Base-by-base conservation (phyloP, 2,797 vertebrate species). In the Leptoclinus maculatus region DNA sequence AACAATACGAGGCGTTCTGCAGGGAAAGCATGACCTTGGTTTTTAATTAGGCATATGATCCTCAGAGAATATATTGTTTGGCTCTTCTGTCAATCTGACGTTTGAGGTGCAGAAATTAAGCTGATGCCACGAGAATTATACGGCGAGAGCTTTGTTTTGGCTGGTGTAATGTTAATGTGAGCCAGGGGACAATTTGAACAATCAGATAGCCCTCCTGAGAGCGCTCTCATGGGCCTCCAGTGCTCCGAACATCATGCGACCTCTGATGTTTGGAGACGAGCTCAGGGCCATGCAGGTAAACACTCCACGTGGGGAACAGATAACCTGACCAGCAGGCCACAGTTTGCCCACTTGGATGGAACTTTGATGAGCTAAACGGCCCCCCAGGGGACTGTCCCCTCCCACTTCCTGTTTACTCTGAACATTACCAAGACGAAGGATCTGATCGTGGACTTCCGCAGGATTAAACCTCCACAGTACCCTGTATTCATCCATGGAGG, bases 101-200 rank as follows among this genome's bases (percentile, higher is more conserved):
- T 64, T 27, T 29, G 9, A 71, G 32, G 64, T n/a, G 17, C 34
- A 29, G 27, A 73, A 47, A 76, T 53, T 43, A 4, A 14, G 32
- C 27, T 76, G 43, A 80, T 66, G 76, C 12, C 39, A 72, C 67
- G 69, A 82, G 72, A 51, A 58, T 80, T 32, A 71, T 69, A 76
- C 12, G 73, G 66, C 36, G 4, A 62, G 41, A 68, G 79, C 79
- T 87, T 81, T 89, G 78, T 36, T 51, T 83, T 87, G 82, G 87
- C 80, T 5, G 13, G 8, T 39, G 45, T 41, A 7, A 64, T 85
- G 75, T 83, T 83, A 62, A 71, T 62, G 32, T 71, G 63, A 78
- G 84, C 70, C 70, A 1, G n/a, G 60, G 63, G 64, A 73, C 66
- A 57, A 59, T 66, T 49, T 53, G 49, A 71, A 70, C 38, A 34